phyloP scores from a whole-genome alignment of 2,797 vertebrate species.

The Peromyscus aztecus region DNA sequence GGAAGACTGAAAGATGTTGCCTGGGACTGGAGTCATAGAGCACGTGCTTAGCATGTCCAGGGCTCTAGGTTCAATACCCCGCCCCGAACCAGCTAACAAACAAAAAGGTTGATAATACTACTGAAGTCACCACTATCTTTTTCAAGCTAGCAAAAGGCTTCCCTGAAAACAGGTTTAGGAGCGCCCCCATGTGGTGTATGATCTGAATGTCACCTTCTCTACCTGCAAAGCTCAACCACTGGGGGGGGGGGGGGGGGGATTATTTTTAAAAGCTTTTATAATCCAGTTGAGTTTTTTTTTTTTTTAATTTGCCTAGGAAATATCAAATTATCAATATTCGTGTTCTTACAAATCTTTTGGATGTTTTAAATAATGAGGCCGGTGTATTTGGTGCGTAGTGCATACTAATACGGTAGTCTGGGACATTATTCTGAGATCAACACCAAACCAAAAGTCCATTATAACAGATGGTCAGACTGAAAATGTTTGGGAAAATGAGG shows the following conservation, averaged over 20 bases:
- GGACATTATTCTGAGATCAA: slow-evolving; percentile 27
- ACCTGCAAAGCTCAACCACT: background rate
- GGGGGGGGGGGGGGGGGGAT: background rate
- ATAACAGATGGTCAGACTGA: background rate
- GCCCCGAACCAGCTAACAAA: background rate
- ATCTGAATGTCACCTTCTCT: background rate
- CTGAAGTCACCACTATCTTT: background rate
- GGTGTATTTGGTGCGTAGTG: background rate
- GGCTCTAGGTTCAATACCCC: background rate
- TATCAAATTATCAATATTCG: slow-evolving; percentile 46
- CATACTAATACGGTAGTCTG: slow-evolving; percentile 2
- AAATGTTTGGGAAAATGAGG: background rate
- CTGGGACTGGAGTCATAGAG: background rate
- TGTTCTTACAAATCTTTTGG: slow-evolving; percentile 31
- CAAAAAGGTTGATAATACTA: background rate
- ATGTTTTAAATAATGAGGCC: slow-evolving; percentile 38
- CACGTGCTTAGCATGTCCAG: background rate
- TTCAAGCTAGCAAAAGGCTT: background rate
- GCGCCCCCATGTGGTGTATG: background rate
- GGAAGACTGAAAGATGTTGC: background rate
- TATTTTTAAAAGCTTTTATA: slow-evolving; percentile 37
- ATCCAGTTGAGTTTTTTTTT: background rate
- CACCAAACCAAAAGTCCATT: slow-evolving; percentile 57
- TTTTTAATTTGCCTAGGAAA: slow-evolving; percentile 19
- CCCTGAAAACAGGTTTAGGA: slow-evolving; percentile 25